phyloP scores from a whole-genome alignment of 2,888 invertebrate genomes.

The Caenorhabditis zanzibari region DNA sequence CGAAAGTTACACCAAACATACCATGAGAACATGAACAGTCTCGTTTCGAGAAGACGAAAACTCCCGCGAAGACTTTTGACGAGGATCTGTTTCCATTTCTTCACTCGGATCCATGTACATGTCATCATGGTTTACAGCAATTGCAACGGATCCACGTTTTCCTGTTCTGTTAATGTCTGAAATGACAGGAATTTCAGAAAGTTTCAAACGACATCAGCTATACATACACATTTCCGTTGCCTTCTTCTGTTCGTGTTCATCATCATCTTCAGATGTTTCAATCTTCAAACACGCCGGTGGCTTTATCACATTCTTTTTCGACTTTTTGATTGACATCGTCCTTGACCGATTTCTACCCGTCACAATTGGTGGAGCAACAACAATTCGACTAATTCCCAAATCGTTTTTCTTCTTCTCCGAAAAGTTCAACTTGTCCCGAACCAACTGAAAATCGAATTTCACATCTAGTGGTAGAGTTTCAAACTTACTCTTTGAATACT shows the following conservation, averaged over 20 bases:
- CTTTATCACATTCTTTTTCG: slow-evolving; percentile 49
- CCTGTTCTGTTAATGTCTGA: slow-evolving; percentile 58
- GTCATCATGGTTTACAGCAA: slow-evolving; percentile 48
- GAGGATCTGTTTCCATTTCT: slow-evolving; percentile 36
- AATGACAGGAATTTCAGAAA: too few relatives aligned
- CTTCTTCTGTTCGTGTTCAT: slow-evolving; percentile 57
- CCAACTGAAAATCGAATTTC: slow-evolving; percentile 49
- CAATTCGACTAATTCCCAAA: slow-evolving; percentile 51
- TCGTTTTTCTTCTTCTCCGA: slow-evolving; percentile 59
- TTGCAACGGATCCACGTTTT: slow-evolving; percentile 61
- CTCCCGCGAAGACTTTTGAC: slow-evolving; percentile 41
- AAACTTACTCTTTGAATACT: slow-evolving; percentile 61
- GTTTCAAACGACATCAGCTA: not conserved
- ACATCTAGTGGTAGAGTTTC: too few relatives aligned
- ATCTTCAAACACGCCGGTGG: slow-evolving; percentile 58
- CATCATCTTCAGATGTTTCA: slow-evolving; percentile 46
- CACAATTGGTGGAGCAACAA: slow-evolving; percentile 62
- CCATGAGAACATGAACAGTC: slow-evolving; percentile 59
- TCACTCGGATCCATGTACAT: slow-evolving; percentile 64
- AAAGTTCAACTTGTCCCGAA: slow-evolving; percentile 58
- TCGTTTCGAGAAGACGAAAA: slow-evolving; percentile 49
- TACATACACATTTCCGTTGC: slow-evolving; percentile 57
- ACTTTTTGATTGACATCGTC: slow-evolving; percentile 66
- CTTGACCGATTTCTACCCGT: slow-evolving; percentile 49
- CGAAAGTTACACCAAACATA: not conserved